Evolutionary conservation across 2,113 vertebrate species (phyloP).

Genomic region (Hystrix cristata): DNA sequence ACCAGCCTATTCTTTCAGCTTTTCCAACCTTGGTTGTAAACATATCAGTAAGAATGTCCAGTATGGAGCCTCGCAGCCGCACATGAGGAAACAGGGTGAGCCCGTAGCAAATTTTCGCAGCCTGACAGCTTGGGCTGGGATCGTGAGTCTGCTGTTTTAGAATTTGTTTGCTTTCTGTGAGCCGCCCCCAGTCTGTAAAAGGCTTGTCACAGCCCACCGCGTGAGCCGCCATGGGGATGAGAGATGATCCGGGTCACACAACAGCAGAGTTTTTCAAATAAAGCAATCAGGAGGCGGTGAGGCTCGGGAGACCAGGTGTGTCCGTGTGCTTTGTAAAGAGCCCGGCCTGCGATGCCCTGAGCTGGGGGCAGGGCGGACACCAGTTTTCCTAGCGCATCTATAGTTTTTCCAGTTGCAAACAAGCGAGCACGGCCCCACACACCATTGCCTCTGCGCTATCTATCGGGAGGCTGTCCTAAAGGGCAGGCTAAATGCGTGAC

Average conservation of each 20-base stretch:
- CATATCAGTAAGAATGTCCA: not conserved
- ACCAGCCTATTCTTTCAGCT: not conserved
- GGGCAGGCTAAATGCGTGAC: not conserved
- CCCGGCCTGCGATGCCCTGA: not conserved
- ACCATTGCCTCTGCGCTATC: not conserved
- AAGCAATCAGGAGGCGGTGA: not conserved
- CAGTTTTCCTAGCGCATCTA: not conserved
- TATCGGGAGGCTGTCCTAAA: not conserved
- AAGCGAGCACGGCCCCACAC: not conserved
- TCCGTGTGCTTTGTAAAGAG: rapidly evolving
- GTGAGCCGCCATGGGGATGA: not conserved
- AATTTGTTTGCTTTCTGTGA: not conserved
- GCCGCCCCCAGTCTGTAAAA: not conserved
- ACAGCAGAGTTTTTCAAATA: not conserved
- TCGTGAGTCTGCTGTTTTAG: not conserved
- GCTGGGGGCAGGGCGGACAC: rapidly evolving
- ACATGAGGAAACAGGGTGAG: not conserved
- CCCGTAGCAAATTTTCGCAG: rapidly evolving
- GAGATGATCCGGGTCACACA: not conserved
- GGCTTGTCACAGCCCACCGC: not conserved
- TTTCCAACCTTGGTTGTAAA: not conserved
- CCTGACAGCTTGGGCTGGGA: not conserved
- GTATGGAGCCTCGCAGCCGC: not conserved
- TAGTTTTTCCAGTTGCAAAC: not conserved
- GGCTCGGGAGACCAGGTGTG: not conserved